phyloP scores from a whole-genome alignment of 2,888 invertebrate species.

The Panzeria rudis region DNA sequence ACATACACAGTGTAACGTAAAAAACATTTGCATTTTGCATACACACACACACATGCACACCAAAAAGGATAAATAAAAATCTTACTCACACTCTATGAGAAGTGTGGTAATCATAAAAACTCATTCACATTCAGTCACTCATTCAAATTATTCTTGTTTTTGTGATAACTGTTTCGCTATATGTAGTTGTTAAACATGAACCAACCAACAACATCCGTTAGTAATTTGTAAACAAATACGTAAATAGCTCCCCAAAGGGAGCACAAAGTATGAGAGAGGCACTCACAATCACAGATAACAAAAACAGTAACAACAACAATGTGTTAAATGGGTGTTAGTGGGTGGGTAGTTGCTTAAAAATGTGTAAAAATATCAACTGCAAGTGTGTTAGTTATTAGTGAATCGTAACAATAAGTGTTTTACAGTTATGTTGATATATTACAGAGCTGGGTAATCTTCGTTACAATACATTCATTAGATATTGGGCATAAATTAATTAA shows the following conservation, averaged over 20 bases:
- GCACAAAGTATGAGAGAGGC: neutral
- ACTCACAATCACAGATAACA: neutral
- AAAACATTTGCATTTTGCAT: slow-evolving; percentile 44
- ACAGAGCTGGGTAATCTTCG: slow-evolving; percentile 22
- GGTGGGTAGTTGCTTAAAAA: neutral
- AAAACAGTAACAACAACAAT: neutral
- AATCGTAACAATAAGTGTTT: slow-evolving; percentile 44
- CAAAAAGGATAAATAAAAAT: slow-evolving; percentile 31
- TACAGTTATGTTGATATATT: slow-evolving; percentile 28
- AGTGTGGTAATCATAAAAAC: slow-evolving; percentile 69
- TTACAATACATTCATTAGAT: neutral
- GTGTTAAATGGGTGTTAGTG: neutral
- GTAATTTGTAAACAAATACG: slow-evolving; percentile 70
- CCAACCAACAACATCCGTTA: slow-evolving; percentile 65
- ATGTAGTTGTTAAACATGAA: slow-evolving; percentile 38
- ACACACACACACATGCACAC: neutral
- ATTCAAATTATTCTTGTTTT: slow-evolving; percentile 34
- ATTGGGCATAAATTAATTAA: neutral
- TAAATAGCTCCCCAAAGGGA: slow-evolving; percentile 65
- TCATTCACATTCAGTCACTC: slow-evolving; percentile 60
- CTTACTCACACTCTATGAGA: slow-evolving; percentile 31
- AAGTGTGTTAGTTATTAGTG: slow-evolving; percentile 38
- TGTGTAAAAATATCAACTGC: slow-evolving; percentile 13
- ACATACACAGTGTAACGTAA: slow-evolving; percentile 29
- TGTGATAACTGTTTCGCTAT: slow-evolving; percentile 21